Percentiles rank a stretch among this genome's conserved stretches.
Evolutionary conservation across 2,797 vertebrate species (phyloP).

Genomic region (Malacoraja senta): DNA sequence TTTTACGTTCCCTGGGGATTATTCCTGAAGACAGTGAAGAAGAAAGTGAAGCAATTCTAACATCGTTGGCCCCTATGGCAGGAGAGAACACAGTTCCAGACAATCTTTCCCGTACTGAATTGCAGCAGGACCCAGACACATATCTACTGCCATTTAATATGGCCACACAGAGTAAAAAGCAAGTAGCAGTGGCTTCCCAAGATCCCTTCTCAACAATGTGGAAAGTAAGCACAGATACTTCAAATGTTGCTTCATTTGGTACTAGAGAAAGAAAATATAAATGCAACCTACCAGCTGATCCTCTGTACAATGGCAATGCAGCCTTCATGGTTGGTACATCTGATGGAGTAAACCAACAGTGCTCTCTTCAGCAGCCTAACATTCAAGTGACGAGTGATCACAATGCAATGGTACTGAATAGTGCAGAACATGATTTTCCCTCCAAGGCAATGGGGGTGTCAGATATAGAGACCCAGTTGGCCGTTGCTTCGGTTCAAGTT

Average conservation of each 20-base stretch:
- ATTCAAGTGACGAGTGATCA: not conserved
- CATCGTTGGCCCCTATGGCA: not conserved
- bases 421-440: not conserved
- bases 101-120: not conserved
- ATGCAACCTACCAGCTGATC: not conserved
- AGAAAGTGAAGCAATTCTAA: not conserved
- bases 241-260: not conserved
- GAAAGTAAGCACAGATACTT: not conserved
- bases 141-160: not conserved
- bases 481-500: not conserved
- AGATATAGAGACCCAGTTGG: no score
- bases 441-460: not conserved
- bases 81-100: no score
- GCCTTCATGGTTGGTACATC: not conserved
- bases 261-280: not conserved
- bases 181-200: not conserved
- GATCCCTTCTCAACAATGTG: not conserved
- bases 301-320: no score
- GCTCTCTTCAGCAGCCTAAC: not conserved
- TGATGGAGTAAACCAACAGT: not conserved
- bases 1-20: conserved; percentile 21
- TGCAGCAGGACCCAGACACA: not conserved
- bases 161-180: not conserved
- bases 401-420: not conserved
- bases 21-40: not conserved